Evolutionary conservation across 1,140 invertebrate genomes (phyloP), one percentile per base, ranked within the genome.

Genomic region (Hestina assimilis): DNA sequence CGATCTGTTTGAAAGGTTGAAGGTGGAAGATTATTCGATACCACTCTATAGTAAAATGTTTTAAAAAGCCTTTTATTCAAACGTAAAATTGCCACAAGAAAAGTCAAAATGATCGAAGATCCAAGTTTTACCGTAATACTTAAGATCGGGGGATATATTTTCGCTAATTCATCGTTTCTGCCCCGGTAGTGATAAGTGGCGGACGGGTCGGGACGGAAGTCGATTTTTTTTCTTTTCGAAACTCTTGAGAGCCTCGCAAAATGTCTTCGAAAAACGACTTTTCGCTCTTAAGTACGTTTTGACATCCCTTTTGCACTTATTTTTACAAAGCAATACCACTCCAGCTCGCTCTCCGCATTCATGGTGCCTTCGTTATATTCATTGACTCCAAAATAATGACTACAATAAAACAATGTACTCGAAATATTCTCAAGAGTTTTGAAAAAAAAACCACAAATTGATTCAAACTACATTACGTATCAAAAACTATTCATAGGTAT

Each of bases 221-320:
- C 71, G 64, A 28, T 53, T 67, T 84, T 85, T 79, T 67, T 68
- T 59, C 63, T 62, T 69, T 66, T 65, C 14, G 68, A 72, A 73
- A 78, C 72, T 79, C 79, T 86, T 57, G 68, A 83, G 74, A 71
- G 75, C 64, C 59, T 72, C 72, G 78, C 75, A 75, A 83, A 87
- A 87, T 80, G 78, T 84, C 81, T 80, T 79, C 72, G 69, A 76
- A 82, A 75, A 84, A 80, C 69, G 72, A 75, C 76, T 81, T 81
- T 79, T 78, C 66, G 60, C 53, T 69, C 75, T 75, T 75, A 82
- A 84, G 83, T 79, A 78, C 75, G 64, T 79, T 84, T 78, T 69
- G 73, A 83, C 71, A 72, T 84, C 78, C 75, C 72, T 77, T 78
- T 75, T 72, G 63, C 67, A 63, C 67, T 72, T 69, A 66, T 75